Evolutionary conservation across 1,140 invertebrate species (phyloP).

Genomic region (Solenopsis invicta): DNA sequence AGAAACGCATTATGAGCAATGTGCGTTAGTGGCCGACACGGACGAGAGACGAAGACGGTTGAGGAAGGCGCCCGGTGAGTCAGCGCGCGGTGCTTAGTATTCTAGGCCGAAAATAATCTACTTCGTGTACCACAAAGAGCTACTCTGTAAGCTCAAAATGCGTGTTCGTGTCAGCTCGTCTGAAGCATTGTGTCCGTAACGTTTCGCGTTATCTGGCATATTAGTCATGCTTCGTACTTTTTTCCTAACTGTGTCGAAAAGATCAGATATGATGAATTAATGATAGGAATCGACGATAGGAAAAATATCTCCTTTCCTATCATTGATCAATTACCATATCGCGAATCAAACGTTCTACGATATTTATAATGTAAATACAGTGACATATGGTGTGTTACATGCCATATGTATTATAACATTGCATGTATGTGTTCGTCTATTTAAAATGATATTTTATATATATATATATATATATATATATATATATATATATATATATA

Average conservation of each 20-base stretch:
- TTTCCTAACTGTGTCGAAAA: background rate
- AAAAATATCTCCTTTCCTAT: background rate
- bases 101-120: conserved; percentile 77
- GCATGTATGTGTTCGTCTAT: background rate
- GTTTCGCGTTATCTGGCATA: background rate
- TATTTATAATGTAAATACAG: background rate
- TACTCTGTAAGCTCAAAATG: conserved; percentile 50
- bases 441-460: background rate
- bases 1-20: conserved; percentile 48
- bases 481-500: background rate
- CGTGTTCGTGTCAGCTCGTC: conserved; percentile 10
- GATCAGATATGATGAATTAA: background rate
- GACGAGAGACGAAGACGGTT: conserved; percentile 28
- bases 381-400: background rate
- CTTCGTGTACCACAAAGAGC: conserved; percentile 61
- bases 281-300: background rate
- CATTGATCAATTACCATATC: background rate
- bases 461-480: background rate
- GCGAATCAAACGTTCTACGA: background rate
- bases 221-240: background rate
- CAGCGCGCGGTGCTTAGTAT: conserved; percentile 68
- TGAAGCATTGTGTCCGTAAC: conserved; percentile 43
- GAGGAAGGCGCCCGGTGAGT: conserved; percentile 66
- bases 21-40: background rate
- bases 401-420: background rate